Evolutionary conservation across 2,888 invertebrate genomes (phyloP).

Genomic region (Sphaerophoria taeniata): DNA sequence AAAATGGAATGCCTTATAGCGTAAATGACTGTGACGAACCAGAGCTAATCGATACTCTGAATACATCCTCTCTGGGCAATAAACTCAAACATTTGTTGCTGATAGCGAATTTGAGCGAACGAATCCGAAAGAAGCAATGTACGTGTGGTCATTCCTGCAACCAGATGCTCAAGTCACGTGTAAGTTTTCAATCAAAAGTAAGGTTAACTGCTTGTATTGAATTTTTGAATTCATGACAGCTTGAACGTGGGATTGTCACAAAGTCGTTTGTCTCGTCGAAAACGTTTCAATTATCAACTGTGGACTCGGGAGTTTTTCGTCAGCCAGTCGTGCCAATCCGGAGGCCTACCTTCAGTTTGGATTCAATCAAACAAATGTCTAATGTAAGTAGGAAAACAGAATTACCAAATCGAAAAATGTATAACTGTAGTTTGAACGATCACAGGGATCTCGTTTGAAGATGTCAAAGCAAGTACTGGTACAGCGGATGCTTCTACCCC

Average conservation of each 20-base stretch:
- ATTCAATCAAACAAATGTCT: conserved; percentile 79
- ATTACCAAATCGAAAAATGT: too few relatives aligned
- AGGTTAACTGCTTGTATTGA: conserved; percentile 11
- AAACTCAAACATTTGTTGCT: conserved; percentile 82
- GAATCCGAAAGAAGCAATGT: conserved; percentile 81
- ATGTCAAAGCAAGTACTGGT: conserved; percentile 86
- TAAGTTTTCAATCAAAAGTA: conserved; percentile 57
- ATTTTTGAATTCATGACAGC: conserved; percentile 63
- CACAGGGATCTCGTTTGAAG: conserved; percentile 79
- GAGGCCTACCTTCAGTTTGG: conserved; percentile 78
- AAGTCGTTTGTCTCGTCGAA: conserved; percentile 79
- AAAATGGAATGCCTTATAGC: conserved; percentile 78
- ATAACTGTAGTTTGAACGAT: background rate
- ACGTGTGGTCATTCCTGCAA: conserved; percentile 81
- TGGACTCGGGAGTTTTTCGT: conserved; percentile 77
- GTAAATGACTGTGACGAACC: conserved; percentile 78
- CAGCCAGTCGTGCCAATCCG: conserved; percentile 80
- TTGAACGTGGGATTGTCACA: conserved; percentile 77
- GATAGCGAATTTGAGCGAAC: conserved; percentile 82
- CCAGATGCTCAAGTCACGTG: conserved; percentile 77
- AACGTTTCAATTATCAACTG: conserved; percentile 74
- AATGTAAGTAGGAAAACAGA: conserved; percentile 76
- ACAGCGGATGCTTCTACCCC: conserved; percentile 89
- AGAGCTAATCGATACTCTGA: conserved; percentile 77
- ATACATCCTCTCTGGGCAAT: conserved; percentile 78